Percentiles rank a stretch among this genome's conserved stretches.
Conservation (phyloP, 2,888 invertebrate species). For the Colostygia pectinataria region DNA sequence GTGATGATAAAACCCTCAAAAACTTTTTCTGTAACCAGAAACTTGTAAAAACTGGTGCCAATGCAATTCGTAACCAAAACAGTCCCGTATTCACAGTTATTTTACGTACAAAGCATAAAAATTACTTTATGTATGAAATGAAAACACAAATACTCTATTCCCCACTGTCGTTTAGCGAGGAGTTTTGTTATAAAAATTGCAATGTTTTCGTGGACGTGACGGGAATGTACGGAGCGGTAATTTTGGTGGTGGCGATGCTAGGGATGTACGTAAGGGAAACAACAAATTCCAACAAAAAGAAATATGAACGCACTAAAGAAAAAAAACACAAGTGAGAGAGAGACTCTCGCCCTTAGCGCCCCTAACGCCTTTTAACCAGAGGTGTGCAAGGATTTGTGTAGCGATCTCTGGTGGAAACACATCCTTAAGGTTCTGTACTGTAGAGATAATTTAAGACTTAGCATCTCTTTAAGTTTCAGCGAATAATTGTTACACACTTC, state of each 20-base stretch:
- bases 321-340: conserved; percentile 9
- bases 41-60: not conserved
- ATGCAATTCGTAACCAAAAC: not conserved
- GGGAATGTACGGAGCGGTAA: conserved; percentile 37
- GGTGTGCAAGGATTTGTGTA: no score
- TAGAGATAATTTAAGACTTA: no score
- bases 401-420: no score
- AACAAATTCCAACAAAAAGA: no score
- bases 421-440: no score
- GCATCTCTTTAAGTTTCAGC: no score
- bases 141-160: conserved; percentile 33
- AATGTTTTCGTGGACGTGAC: conserved; percentile 54
- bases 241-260: conserved; percentile 26
- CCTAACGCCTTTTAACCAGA: no score
- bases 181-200: conserved; percentile 57
- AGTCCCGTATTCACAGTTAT: conserved; percentile 19
- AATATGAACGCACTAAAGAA: not conserved
- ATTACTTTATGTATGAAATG: conserved; percentile 30
- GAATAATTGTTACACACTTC: no score
- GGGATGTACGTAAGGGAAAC: conserved; percentile 1
- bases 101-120: conserved; percentile 24
- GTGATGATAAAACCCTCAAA: not conserved
- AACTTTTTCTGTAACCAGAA: not conserved
- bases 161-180: conserved; percentile 32
- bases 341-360: no score